Conservation (phyloP, 1,140 invertebrate species). For the Protaetia brevitarsis region DNA sequence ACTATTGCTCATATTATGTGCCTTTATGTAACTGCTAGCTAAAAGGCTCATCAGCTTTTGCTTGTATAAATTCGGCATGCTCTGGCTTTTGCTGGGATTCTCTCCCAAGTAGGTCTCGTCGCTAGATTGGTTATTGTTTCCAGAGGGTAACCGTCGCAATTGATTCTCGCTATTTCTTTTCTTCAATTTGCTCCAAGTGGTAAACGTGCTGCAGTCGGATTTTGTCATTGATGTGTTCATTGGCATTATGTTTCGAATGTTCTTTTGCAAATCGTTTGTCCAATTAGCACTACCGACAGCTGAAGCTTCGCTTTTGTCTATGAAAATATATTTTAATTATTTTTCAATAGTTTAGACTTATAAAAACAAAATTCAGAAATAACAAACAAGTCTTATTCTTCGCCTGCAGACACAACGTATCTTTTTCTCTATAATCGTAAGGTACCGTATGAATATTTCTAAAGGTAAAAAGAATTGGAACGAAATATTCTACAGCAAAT, state of each 20-base stretch:
- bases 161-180: constrained; percentile 48
- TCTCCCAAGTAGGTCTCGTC: constrained; percentile 50
- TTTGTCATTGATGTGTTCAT: constrained; percentile 75
- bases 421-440: too few species aligned
- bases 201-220: constrained; percentile 75
- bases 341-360: too few species aligned
- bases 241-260: constrained; percentile 36
- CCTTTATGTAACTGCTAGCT: constrained; percentile 37
- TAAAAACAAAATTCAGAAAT: too few species aligned
- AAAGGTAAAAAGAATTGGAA: too few species aligned
- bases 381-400: too few species aligned
- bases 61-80: constrained; percentile 66
- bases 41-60: constrained; percentile 38
- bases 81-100: constrained; percentile 63
- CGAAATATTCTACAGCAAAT: too few species aligned
- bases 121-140: constrained; percentile 66
- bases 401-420: too few species aligned
- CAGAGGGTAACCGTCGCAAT: constrained; percentile 66
- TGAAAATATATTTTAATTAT: neutral
- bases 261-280: constrained; percentile 27
- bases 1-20: constrained; percentile 55
- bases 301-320: constrained; percentile 42
- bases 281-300: constrained; percentile 37
- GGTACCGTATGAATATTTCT: too few species aligned
- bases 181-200: constrained; percentile 79